Conservation (phyloP, 2,888 invertebrate species). For the Antheraea yamamai region DNA sequence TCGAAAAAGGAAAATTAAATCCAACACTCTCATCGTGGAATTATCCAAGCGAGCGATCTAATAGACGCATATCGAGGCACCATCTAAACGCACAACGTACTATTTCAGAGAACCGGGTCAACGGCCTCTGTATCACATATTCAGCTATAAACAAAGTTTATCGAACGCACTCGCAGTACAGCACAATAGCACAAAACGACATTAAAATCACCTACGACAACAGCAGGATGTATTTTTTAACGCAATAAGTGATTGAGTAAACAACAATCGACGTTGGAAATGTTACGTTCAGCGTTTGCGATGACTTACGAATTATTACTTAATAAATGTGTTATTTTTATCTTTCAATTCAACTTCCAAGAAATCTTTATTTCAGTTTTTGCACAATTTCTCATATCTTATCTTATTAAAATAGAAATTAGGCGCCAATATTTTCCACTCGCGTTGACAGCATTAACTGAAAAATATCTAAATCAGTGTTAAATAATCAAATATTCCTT, state of each 20-base stretch:
- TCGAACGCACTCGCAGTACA: slow-evolving; percentile 65
- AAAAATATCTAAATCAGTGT: background rate
- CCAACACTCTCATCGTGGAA: slow-evolving; percentile 25
- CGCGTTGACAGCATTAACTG: background rate
- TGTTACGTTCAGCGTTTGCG: background rate
- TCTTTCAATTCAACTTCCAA: background rate
- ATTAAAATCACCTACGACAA: slow-evolving; percentile 59
- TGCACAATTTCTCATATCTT: background rate
- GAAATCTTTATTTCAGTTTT: background rate
- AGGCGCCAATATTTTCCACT: background rate
- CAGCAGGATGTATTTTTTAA: slow-evolving; percentile 45
- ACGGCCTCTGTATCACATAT: slow-evolving; percentile 72
- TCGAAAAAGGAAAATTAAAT: slow-evolving; percentile 26
- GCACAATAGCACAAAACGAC: slow-evolving; percentile 67
- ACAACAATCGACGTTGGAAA: slow-evolving; percentile 21
- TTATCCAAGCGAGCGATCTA: slow-evolving; percentile 55
- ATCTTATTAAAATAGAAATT: background rate
- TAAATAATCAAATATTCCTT: background rate
- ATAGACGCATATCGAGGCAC: slow-evolving; percentile 56
- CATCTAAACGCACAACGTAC: slow-evolving; percentile 61
- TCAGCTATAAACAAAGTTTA: slow-evolving; percentile 79
- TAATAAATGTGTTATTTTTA: background rate
- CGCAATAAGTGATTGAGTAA: slow-evolving; percentile 29
- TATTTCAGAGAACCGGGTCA: slow-evolving; percentile 65
- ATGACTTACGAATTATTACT: background rate